phyloP scores from a whole-genome alignment of 2,888 invertebrate species.

The Priocnemis perturbator region DNA sequence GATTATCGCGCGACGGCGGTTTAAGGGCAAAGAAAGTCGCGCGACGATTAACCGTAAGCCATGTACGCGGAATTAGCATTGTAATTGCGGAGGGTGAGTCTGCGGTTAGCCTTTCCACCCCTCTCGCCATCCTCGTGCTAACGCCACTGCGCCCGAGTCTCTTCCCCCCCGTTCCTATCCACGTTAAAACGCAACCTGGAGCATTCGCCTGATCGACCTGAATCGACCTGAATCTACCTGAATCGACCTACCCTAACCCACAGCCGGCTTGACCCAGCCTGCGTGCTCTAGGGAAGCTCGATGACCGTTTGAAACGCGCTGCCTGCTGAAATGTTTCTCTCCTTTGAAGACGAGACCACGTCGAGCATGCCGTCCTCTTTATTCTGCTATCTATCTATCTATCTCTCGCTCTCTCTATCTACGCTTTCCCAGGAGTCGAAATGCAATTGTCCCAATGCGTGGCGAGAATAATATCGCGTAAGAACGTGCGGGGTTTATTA shows the following conservation, averaged over 20 bases:
- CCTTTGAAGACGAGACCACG: background rate
- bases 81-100: constrained; percentile 52
- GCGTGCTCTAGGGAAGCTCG: constrained; percentile 31
- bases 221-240: constrained; percentile 54
- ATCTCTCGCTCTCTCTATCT: too few relatives aligned
- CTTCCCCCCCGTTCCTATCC: constrained; percentile 29
- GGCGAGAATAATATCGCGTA: too few relatives aligned
- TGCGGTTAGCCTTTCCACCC: constrained; percentile 37
- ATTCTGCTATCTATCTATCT: too few relatives aligned
- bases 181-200: constrained; percentile 51
- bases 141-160: too few relatives aligned
- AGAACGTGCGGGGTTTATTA: too few relatives aligned
- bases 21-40: constrained; percentile 46
- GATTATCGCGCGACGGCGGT: constrained; percentile 14
- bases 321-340: background rate
- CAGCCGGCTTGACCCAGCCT: constrained; percentile 40
- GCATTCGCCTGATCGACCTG: constrained; percentile 51
- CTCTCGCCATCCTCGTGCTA: too few relatives aligned
- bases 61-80: constrained; percentile 53
- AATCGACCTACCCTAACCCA: constrained; percentile 49
- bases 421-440: too few relatives aligned
- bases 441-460: too few relatives aligned
- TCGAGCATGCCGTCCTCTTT: too few relatives aligned
- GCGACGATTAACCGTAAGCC: constrained; percentile 50
- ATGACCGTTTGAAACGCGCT: constrained; percentile 40